Base-by-base conservation (phyloP, 2,888 invertebrate genomes). In the Hypselothyrea guttata region DNA sequence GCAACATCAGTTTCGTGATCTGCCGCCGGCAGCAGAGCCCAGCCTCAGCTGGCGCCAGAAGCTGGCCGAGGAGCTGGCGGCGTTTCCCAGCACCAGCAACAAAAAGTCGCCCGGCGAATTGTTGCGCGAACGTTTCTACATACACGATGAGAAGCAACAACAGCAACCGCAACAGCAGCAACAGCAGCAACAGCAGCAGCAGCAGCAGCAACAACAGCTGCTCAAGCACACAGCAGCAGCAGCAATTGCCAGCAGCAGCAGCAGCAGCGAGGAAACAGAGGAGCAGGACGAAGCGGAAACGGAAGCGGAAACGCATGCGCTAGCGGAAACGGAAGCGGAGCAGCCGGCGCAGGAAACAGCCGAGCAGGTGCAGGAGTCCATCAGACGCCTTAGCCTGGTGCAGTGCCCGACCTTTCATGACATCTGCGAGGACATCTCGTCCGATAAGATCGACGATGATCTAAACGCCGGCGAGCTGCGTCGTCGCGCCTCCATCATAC, bases 31-130 rank as follows among this genome's bases (percentile, higher is more conserved):
- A 81, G 90, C 91, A 71, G 92, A 92, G 11, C 78, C 75, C 5
- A 82, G 77, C 88, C 84, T 81, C 1, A 86, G 78, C 40, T 94
- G 94, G 94, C 91, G 94, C 51, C 92, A 94, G 81, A 93, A 92
- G 71, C 91, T 94, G 49, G 92, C 92, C 0, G 92, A 93, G 1
- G 93, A 93, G 79, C 58, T 89, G 54, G 78, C 82, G 0, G 73
- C 77, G 2, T 86, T 84, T 61, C 82, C 87, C 0, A 47, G 58
- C 1, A 76, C 75, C 40, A 76, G 81, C 11, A 72, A 77, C 18
- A 93, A 92, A 83, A 94, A 94, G 86, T 92, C 93, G 0, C 92
- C 94, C 1, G 95, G 95, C 0, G 95, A 95, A 69, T 91, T 94
- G 71, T 90, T 96, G 51, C 92, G 94, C 13, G 95, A 96, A 88